Evolutionary conservation across 64 coral and sea anemone species (phyloP), one percentile per base, ranked within the genome.

Genomic region (Stichodactyla mertensii): DNA sequence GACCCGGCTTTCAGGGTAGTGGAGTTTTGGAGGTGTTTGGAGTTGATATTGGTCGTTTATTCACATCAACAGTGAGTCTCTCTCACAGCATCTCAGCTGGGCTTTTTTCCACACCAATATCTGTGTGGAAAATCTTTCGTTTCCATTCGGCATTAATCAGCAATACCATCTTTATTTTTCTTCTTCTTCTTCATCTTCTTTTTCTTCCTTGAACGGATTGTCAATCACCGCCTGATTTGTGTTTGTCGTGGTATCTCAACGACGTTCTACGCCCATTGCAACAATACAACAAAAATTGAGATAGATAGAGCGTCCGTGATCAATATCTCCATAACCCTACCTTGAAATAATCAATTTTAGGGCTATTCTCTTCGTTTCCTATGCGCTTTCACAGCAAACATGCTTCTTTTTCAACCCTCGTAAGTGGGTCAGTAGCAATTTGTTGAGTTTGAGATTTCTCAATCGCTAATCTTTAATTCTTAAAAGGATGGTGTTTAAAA

Each of bases 301-400:
- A 11, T 10, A 74, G 26, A 74, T 27, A 74, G 69, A 74, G 69
- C 69, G 69, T 74, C 69, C 22, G 23, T 31, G 69, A 31, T 74
- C 69, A 74, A 74, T 74, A 74, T 74, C 69, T 74, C 24, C 24
- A 74, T 74, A 74, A 74, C 24, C 27, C 69, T 74, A 74, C 69
- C 69, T 74, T 74, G 69, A 74, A 69, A 74, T 74, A 74, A 74
- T 74, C 69, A 31, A 74, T 74, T 74, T 74, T 74, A 74, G 69
- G 69, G 20, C 23, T 74, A 74, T 13, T 31, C 1, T 26, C 12
- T 74, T 74, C 69, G 69, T 74, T 71, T 24, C 24, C 69, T 71
- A 26, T 74, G 69, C 69, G 12, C 24, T 74, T 31, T 23, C 24
- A 74, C n/a, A 26, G 69, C 69, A 74, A 74, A 74, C 12, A 74